These are phyloP conservation scores for Amphiprion ocellaris DNA, from an alignment of 2,113 vertebrate genomes.

Conservation along the genomic window DNA sequence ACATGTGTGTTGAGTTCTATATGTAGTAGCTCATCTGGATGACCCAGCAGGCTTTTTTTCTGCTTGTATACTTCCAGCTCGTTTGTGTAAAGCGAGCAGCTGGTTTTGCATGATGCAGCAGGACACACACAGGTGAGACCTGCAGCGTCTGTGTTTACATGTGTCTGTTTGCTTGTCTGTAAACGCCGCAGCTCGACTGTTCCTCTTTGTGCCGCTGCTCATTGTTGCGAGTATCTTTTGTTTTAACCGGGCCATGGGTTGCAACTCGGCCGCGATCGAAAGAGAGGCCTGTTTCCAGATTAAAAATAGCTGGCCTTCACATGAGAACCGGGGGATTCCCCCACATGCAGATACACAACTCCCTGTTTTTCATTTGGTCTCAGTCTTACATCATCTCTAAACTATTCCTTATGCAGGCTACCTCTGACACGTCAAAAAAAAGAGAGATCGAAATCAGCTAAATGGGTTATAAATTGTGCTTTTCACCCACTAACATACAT, in stretches of 20 bases:
- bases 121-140: not conserved
- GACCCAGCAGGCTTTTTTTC: not conserved
- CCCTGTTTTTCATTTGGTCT: constrained; percentile 47
- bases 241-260: constrained; percentile 39
- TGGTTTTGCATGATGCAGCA: not conserved
- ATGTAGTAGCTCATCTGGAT: too few relatives aligned
- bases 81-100: not conserved
- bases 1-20: too few relatives aligned
- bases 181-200: constrained; percentile 35
- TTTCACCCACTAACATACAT: not conserved
- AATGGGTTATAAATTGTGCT: not conserved
- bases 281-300: constrained; percentile 68
- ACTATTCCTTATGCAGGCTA: constrained; percentile 17
- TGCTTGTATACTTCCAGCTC: too few relatives aligned
- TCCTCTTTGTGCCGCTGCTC: constrained; percentile 39
- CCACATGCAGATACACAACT: constrained; percentile 36
- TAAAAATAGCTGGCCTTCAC: constrained; percentile 76
- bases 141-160: not conserved
- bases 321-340: constrained; percentile 76
- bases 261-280: constrained; percentile 29
- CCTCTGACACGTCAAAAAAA: constrained; percentile 10
- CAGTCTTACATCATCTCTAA: constrained; percentile 43
- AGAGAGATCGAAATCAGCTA: not conserved
- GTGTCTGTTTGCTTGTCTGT: constrained; percentile 25
- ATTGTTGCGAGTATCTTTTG: constrained; percentile 65